Evolutionary conservation across 2,888 invertebrate genomes (phyloP).

Genomic region (Antheraea yamamai): DNA sequence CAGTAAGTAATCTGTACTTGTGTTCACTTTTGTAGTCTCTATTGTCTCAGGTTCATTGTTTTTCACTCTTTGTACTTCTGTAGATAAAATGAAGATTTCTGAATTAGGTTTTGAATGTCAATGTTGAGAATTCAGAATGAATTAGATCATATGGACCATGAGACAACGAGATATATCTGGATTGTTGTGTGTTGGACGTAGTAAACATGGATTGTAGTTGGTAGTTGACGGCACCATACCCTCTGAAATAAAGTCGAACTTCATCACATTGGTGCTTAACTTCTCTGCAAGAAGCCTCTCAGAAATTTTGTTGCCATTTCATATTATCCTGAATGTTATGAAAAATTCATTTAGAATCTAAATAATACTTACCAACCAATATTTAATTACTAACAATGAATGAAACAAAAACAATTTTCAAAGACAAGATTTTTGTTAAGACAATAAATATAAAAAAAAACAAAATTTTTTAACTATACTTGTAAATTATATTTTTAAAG

Average conservation of each 20-base stretch:
- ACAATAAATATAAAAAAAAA: too few relatives aligned
- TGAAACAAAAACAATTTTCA: neutral
- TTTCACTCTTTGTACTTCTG: slow-evolving; percentile 80
- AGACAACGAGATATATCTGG: slow-evolving; percentile 84
- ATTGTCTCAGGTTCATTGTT: slow-evolving; percentile 75
- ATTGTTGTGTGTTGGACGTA: slow-evolving; percentile 81
- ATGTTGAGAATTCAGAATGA: slow-evolving; percentile 44
- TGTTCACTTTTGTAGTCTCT: slow-evolving; percentile 71
- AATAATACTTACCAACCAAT: slow-evolving; percentile 8
- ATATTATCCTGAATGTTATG: slow-evolving; percentile 20
- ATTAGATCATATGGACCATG: slow-evolving; percentile 84
- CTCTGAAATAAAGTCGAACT: slow-evolving; percentile 81
- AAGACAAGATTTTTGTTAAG: too few relatives aligned
- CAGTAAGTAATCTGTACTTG: slow-evolving; percentile 71
- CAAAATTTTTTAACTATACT: too few relatives aligned
- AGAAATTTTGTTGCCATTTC: slow-evolving; percentile 71
- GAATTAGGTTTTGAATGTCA: slow-evolving; percentile 54
- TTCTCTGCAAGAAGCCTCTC: slow-evolving; percentile 63
- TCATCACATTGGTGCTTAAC: slow-evolving; percentile 69
- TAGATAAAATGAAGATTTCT: slow-evolving; percentile 77
- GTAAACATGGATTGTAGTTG: slow-evolving; percentile 76
- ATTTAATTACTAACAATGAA: neutral
- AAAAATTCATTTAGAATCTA: neutral
- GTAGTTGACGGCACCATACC: slow-evolving; percentile 75
- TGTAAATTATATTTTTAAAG: too few relatives aligned